Evolutionary conservation across 2,888 invertebrate genomes (phyloP).

Genomic region (Tipula helvola): DNA sequence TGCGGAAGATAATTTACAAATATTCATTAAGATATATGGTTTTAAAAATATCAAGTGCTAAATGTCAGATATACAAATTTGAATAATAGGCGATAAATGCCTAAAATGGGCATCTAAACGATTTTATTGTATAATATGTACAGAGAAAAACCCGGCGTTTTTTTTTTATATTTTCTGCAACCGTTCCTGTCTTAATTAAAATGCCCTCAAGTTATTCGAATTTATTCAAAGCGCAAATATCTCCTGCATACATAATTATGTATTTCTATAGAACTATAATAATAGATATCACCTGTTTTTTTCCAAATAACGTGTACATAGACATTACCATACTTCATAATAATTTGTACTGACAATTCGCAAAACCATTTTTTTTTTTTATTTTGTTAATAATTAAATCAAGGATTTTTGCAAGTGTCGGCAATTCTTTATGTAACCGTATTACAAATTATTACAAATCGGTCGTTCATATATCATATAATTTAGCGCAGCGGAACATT

Average conservation of each 20-base stretch:
- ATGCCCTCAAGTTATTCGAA: not conserved
- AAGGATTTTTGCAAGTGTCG: not conserved
- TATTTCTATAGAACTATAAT: not conserved
- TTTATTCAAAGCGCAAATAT: not conserved
- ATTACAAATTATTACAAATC: not conserved
- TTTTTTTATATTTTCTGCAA: not conserved
- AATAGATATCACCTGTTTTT: not conserved
- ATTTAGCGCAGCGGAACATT: not conserved
- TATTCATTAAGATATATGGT: no score
- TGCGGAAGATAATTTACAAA: no score
- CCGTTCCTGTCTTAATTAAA: not conserved
- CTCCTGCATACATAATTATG: not conserved
- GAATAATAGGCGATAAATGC: no score
- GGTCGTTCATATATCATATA: not conserved
- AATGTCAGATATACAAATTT: no score
- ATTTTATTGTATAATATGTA: no score
- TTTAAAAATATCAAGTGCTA: no score
- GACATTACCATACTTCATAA: not conserved
- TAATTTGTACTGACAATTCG: not conserved
- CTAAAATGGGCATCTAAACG: no score
- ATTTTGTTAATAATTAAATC: not conserved
- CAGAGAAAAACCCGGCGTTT: no score
- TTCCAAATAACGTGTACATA: not conserved
- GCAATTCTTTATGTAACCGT: not conserved
- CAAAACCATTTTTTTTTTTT: not conserved